phyloP scores from a whole-genome alignment of 2,113 vertebrate genomes.

The Protobothrops mucrosquamatus region DNA sequence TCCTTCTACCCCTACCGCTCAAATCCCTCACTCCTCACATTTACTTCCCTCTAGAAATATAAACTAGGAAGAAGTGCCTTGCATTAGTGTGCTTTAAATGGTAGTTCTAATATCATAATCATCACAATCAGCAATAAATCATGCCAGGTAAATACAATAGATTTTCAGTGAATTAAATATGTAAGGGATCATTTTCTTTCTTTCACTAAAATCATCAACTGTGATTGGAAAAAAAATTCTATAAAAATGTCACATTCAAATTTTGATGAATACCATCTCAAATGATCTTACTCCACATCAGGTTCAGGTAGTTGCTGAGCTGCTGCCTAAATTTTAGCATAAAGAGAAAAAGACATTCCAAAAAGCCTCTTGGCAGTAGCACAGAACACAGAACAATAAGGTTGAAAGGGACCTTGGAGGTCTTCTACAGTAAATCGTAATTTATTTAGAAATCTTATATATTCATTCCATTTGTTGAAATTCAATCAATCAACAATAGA shows the following conservation, averaged over 20 bases:
- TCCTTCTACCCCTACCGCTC: not conserved
- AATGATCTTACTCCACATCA: not conserved
- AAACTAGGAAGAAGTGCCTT: not conserved
- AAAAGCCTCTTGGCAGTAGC: not conserved
- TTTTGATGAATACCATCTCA: not conserved
- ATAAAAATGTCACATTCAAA: not conserved
- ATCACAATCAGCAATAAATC: too few relatives aligned
- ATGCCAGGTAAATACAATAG: not conserved
- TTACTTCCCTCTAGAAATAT: not conserved
- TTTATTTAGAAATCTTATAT: not conserved
- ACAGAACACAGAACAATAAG: not conserved
- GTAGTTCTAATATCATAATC: too few relatives aligned
- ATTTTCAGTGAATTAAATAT: not conserved
- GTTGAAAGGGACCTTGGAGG: too few relatives aligned
- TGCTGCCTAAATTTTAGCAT: not conserved
- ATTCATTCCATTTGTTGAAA: not conserved
- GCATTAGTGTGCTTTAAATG: not conserved
- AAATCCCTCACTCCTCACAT: not conserved
- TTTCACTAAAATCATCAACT: not conserved
- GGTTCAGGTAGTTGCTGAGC: not conserved
- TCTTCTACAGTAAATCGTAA: not conserved
- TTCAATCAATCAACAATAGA: not conserved
- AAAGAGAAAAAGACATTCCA: not conserved
- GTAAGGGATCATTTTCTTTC: not conserved
- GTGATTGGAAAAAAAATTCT: not conserved